These are phyloP conservation scores for Dorcus parallelipipedus DNA, from an alignment of 2,888 invertebrate genomes.

Conservation along the genomic window DNA sequence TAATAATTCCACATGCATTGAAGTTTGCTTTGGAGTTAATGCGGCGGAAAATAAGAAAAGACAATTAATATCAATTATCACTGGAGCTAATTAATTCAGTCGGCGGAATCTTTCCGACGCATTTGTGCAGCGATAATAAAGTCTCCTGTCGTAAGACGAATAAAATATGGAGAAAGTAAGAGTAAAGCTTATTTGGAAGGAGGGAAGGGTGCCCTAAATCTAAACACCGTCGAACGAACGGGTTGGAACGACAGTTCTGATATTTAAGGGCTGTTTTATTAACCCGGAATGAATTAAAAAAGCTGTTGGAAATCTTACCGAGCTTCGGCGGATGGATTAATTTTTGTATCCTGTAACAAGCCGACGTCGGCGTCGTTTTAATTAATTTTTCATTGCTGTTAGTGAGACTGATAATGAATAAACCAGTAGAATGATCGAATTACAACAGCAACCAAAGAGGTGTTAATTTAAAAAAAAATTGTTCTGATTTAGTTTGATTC, in stretches of 20 bases:
- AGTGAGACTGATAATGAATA: too few relatives aligned
- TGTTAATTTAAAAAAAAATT: too few relatives aligned
- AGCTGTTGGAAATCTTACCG: too few relatives aligned
- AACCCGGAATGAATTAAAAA: neutral
- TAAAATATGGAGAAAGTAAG: slow-evolving; percentile 6
- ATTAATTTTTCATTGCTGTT: too few relatives aligned
- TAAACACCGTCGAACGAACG: slow-evolving; percentile 17
- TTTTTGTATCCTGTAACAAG: too few relatives aligned
- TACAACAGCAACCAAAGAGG: too few relatives aligned
- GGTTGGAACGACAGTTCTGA: slow-evolving; percentile 21
- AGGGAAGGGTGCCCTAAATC: slow-evolving; percentile 11
- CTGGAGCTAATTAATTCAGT: slow-evolving; percentile 37
- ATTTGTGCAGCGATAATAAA: slow-evolving; percentile 27
- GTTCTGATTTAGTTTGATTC: too few relatives aligned
- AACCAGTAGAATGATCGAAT: too few relatives aligned
- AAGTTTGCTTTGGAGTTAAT: slow-evolving; percentile 27
- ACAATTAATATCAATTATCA: slow-evolving; percentile 45
- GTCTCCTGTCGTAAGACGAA: slow-evolving; percentile 16
- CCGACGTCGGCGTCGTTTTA: too few relatives aligned
- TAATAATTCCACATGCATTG: slow-evolving; percentile 4
- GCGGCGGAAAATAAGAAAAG: slow-evolving; percentile 39
- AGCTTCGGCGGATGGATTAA: too few relatives aligned
- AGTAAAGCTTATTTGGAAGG: slow-evolving; percentile 1
- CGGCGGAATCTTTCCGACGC: slow-evolving; percentile 26
- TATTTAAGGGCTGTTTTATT: slow-evolving; percentile 2